These are phyloP conservation scores for Dryoscopus gambensis DNA, from an alignment of 2,113 vertebrate genomes.

Conservation along the genomic window DNA sequence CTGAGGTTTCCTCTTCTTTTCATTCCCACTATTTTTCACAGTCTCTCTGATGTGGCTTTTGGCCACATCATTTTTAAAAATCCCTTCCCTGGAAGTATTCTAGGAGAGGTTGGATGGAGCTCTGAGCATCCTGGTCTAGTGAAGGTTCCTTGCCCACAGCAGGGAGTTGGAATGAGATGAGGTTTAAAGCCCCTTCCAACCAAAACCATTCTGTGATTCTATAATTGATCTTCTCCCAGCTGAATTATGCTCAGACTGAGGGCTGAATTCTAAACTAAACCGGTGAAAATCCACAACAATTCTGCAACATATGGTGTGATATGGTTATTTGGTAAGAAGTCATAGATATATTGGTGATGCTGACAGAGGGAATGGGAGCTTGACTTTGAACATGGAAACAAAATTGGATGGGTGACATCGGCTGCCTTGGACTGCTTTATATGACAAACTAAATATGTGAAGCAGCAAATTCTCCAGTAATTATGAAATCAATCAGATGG, in stretches of 20 bases:
- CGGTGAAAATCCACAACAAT: neutral
- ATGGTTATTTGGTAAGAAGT: neutral
- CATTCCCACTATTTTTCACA: neutral
- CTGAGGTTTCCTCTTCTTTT: neutral
- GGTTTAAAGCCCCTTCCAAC: neutral
- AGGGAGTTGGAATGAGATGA: neutral
- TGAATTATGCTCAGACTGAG: neutral
- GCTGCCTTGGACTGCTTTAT: neutral
- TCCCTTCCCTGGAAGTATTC: neutral
- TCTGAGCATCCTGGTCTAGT: neutral
- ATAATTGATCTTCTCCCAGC: neutral
- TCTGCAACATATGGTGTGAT: neutral
- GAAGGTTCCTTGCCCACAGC: neutral
- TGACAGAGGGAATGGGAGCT: neutral
- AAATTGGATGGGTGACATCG: neutral
- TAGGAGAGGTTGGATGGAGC: neutral
- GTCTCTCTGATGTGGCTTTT: neutral
- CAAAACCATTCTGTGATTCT: neutral
- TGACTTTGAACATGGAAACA: neutral
- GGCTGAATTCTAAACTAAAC: neutral
- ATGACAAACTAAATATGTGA: neutral
- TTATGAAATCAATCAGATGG: neutral
- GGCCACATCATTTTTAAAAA: neutral
- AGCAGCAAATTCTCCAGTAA: neutral
- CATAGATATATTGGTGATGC: neutral